Base-by-base conservation (phyloP, 2,888 invertebrate species). In the Rotaria magnacalcarata region DNA sequence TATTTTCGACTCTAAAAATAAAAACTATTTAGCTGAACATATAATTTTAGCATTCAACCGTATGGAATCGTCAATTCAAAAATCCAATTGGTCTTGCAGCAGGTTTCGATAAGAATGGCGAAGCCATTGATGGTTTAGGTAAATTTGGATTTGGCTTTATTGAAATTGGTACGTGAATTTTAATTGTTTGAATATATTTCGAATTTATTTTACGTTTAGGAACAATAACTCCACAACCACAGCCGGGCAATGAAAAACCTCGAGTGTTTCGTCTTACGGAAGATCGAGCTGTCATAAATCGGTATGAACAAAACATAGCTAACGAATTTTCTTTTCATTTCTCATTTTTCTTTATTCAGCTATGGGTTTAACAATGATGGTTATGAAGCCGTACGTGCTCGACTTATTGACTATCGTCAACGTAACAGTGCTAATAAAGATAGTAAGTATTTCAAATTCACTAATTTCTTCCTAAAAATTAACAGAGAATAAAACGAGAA, bases 61-160 rank as follows among this genome's bases (percentile, higher is more conserved):
- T 96, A 84, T 94, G 95, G 90, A 93, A 93, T n/a, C 87, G 93
- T 87, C 91, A 94, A 24, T 93, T 99, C 87, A 92, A 93, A 86
- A 97, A 96, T 92, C 98, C 98, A 0, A 91, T 99, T 88, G 98
- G 99, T n/a, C 94, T 99, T 89, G 98, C 98, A 50, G 99, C 98
- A 87, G 99, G 98, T 11, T 98, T 98, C 92, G 99, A 99, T 91
- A 99, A 99, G 91, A 94, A 98, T 91, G 97, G 94, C 11, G 96
- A 97, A 92, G 96, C 95, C 43, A 93, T 97, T 3, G 91, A 93
- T 89, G 95, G 96, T 0, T 91, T 99, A 67, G 93, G 93, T 87
- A 93, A 94, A 89, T 92, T 96, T 87, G 98, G 98, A 0, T 97
- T 99, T 92, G 95, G 97, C 10, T 95, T 97, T 91, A 94, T 98